Percentiles rank a stretch among this genome's conserved stretches.
Conservation (phyloP, 2,888 invertebrate species). For the Rhingia campestris region DNA sequence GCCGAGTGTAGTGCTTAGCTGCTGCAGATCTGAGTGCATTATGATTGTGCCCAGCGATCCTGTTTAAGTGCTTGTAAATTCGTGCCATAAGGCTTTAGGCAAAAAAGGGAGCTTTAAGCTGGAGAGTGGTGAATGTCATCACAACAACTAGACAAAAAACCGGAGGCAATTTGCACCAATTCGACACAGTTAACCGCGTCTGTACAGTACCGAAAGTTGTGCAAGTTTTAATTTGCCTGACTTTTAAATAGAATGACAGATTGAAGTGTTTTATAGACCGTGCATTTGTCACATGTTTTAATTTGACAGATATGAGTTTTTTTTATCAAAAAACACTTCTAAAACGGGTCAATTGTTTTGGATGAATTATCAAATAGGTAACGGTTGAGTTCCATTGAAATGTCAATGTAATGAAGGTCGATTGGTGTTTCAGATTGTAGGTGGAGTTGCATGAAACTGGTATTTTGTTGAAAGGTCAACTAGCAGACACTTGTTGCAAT, state of each 20-base stretch:
- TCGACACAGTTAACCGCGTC: slow-evolving; percentile 26
- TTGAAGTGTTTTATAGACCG: slow-evolving; percentile 19
- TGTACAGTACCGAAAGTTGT: slow-evolving; percentile 12
- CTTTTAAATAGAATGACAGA: neutral
- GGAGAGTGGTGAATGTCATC: neutral
- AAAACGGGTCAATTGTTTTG: slow-evolving; percentile 27
- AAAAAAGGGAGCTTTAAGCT: slow-evolving; percentile 3
- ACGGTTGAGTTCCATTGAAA: slow-evolving; percentile 23
- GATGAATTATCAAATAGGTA: slow-evolving; percentile 37
- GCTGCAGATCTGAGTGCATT: too few relatives aligned
- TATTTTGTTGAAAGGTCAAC: slow-evolving; percentile 53
- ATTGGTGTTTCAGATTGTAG: slow-evolving; percentile 37
- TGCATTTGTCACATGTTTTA: slow-evolving; percentile 13
- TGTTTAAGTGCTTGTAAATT: neutral
- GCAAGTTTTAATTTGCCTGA: slow-evolving; percentile 22
- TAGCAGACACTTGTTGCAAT: slow-evolving; percentile 17
- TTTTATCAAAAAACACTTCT: slow-evolving; percentile 1
- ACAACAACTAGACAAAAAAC: neutral
- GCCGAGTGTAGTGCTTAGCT: too few relatives aligned
- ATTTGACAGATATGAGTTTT: slow-evolving; percentile 16
- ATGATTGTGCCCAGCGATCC: too few relatives aligned
- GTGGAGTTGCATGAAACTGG: slow-evolving; percentile 45
- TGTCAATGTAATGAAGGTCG: slow-evolving; percentile 45
- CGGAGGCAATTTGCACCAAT: slow-evolving; percentile 11
- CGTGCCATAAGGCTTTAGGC: slow-evolving; percentile 1